Percentiles rank a stretch among this genome's conserved stretches.
Evolutionary conservation across 53 echinoderm and acorn worm species (phyloP).

Genomic region (Apostichopus leukothele): DNA sequence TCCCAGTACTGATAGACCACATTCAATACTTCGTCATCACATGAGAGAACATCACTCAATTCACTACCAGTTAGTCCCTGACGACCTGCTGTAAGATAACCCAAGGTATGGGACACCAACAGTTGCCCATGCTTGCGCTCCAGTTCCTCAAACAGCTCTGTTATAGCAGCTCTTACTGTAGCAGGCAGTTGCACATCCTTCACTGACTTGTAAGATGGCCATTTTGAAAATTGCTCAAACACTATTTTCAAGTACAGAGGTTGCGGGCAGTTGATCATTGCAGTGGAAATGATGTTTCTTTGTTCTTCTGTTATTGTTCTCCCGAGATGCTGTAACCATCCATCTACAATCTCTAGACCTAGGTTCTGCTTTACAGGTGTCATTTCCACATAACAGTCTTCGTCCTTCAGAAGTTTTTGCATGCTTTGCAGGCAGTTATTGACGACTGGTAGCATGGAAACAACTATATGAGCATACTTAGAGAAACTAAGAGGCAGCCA

Average conservation of each 20-base stretch:
- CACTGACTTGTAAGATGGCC: slow-evolving; percentile 68
- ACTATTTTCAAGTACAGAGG: slow-evolving; percentile 82
- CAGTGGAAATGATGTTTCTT: slow-evolving; percentile 48
- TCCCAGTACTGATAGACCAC: slow-evolving; percentile 98
- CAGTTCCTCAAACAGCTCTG: slow-evolving; percentile 65
- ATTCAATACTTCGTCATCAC: slow-evolving; percentile 84
- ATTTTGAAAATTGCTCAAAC: slow-evolving; percentile 72
- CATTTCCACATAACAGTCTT: slow-evolving; percentile 70
- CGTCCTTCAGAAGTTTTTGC: slow-evolving; percentile 55
- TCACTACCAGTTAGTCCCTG: slow-evolving; percentile 78
- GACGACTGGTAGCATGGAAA: slow-evolving; percentile 76
- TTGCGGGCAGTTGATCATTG: slow-evolving; percentile 77
- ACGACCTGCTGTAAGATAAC: slow-evolving; percentile 80
- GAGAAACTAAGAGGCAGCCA: slow-evolving; percentile 73
- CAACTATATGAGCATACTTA: slow-evolving; percentile 55
- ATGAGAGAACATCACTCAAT: slow-evolving; percentile 81
- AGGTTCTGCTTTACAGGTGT: slow-evolving; percentile 62
- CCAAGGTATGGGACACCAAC: slow-evolving; percentile 72
- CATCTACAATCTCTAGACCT: slow-evolving; percentile 68
- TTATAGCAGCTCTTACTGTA: slow-evolving; percentile 67
- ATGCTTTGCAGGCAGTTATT: slow-evolving; percentile 69
- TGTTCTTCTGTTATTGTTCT: slow-evolving; percentile 67
- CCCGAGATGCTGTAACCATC: slow-evolving; percentile 59
- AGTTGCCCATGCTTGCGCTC: slow-evolving; percentile 75
- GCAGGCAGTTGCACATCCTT: slow-evolving; percentile 51